Percentiles rank a stretch among this genome's conserved stretches.
phyloP scores from a whole-genome alignment of 2,797 vertebrate genomes.

The Phoxinus dragarum region DNA sequence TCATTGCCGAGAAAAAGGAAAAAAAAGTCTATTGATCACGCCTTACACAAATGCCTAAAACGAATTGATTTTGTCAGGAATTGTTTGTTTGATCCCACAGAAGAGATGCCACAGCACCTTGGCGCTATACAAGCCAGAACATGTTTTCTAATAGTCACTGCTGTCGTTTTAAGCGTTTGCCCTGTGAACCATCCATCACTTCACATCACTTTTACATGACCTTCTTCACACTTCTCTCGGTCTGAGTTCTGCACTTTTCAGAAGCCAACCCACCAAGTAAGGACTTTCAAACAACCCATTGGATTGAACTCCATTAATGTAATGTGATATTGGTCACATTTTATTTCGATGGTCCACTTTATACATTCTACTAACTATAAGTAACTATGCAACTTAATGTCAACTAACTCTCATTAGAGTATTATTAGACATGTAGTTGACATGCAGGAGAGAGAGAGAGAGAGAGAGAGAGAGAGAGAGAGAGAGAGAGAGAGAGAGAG shows the following conservation, averaged over 20 bases:
- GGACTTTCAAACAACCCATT: background rate
- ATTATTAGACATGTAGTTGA: background rate
- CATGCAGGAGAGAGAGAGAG: too few relatives aligned
- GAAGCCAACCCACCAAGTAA: background rate
- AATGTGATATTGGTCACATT: background rate
- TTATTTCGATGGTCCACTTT: background rate
- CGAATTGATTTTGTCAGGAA: slow-evolving; percentile 49
- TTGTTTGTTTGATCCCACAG: slow-evolving; percentile 40
- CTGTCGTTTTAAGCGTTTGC: background rate
- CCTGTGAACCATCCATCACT: background rate
- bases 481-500: too few relatives aligned
- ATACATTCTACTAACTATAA: background rate
- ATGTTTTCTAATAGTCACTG: slow-evolving; percentile 35
- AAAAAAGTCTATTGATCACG: slow-evolving; percentile 37
- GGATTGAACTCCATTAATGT: background rate
- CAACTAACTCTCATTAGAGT: background rate
- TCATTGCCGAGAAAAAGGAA: slow-evolving; percentile 21
- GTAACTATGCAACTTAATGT: background rate
- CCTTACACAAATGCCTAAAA: slow-evolving; percentile 31
- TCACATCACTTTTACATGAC: background rate
- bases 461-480: too few relatives aligned
- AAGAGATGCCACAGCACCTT: slow-evolving; percentile 14
- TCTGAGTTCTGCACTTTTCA: background rate
- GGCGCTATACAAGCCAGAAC: slow-evolving; percentile 6
- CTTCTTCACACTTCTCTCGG: background rate